Conservation (phyloP, 2,113 vertebrate genomes). For the Periophthalmus modestus region DNA sequence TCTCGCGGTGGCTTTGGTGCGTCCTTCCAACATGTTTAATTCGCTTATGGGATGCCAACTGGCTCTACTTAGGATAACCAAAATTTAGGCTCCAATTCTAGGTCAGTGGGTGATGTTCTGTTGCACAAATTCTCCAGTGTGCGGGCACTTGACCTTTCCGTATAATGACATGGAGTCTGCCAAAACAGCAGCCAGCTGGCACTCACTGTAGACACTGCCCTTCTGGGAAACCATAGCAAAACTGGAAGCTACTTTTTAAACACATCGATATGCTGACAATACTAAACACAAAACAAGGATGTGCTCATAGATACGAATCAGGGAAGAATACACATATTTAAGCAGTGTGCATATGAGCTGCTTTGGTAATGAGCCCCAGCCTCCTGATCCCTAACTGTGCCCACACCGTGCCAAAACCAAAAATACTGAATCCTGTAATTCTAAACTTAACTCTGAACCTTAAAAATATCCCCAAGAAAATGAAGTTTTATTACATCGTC, state of each 20-base stretch:
- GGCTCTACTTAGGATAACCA: conserved; percentile 50
- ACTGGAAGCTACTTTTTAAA: conserved; percentile 42
- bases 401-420: conserved; percentile 11
- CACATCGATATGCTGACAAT: conserved; percentile 5
- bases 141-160: conserved; percentile 62
- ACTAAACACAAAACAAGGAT: conserved; percentile 12
- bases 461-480: conserved; percentile 16
- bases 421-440: conserved; percentile 11
- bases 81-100: conserved; percentile 58
- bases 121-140: conserved; percentile 41
- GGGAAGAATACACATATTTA: neutral
- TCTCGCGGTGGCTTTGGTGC: conserved; percentile 51
- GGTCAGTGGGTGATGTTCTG: conserved; percentile 70
- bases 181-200: conserved; percentile 66
- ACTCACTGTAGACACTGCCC: conserved; percentile 54
- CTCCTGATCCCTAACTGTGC: neutral
- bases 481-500: neutral
- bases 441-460: conserved; percentile 14
- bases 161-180: conserved; percentile 58
- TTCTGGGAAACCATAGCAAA: conserved; percentile 63
- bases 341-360: conserved; percentile 6
- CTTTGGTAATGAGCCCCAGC: conserved; percentile 5
- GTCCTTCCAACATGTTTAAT: conserved; percentile 51
- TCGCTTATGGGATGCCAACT: conserved; percentile 46
- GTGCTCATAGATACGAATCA: conserved; percentile 14